phyloP scores from a whole-genome alignment of 2,797 vertebrate species.

The Apogon talboti region DNA sequence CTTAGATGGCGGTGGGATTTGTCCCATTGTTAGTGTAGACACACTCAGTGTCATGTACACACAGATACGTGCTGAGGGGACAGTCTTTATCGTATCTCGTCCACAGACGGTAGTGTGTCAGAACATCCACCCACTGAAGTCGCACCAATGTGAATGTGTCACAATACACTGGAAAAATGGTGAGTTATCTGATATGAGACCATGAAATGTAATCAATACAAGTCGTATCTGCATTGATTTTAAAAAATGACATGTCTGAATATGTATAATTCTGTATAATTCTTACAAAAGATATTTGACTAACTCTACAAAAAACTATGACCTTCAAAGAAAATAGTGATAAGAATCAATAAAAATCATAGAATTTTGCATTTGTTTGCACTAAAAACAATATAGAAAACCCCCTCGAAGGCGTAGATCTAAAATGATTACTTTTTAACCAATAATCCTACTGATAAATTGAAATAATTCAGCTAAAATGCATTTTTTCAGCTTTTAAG shows the following conservation, averaged over 20 bases:
- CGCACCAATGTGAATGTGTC: conserved; percentile 15
- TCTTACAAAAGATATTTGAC: neutral
- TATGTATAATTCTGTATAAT: neutral
- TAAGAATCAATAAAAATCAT: too few species aligned
- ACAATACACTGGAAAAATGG: neutral
- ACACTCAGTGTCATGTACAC: neutral
- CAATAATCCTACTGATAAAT: too few species aligned
- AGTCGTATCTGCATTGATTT: too few species aligned
- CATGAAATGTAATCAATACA: too few species aligned
- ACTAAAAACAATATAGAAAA: too few species aligned
- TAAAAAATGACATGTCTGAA: too few species aligned
- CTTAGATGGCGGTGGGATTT: neutral
- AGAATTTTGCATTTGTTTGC: too few species aligned
- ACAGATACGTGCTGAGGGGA: conserved; percentile 4
- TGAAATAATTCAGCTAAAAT: too few species aligned
- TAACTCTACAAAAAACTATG: neutral
- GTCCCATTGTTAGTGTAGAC: neutral
- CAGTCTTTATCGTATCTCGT: conserved; percentile 23
- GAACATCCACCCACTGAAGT: conserved; percentile 14
- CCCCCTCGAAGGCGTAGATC: too few species aligned
- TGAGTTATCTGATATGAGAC: conserved; percentile 3
- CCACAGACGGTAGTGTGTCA: conserved; percentile 8
- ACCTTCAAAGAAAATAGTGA: too few species aligned
- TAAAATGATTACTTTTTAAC: too few species aligned
- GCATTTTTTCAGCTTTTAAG: too few species aligned